Conservation (phyloP, 2,113 vertebrate genomes). For the Sula dactylatra region DNA sequence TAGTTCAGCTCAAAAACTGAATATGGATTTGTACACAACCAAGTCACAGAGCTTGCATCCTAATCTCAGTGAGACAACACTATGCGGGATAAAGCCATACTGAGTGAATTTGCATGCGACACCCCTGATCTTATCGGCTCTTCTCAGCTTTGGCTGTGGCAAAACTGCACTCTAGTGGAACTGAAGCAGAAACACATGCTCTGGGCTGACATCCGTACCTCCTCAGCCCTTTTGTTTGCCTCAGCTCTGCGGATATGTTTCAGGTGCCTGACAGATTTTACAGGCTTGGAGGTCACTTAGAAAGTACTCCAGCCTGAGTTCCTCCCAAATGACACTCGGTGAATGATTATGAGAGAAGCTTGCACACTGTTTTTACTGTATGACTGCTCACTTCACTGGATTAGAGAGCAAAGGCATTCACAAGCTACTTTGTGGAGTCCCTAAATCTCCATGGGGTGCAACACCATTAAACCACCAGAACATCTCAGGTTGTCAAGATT, state of each 20-base stretch:
- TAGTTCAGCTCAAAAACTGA: background rate
- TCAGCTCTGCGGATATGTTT: background rate
- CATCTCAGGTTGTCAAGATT: background rate
- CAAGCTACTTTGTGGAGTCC: rapidly evolving
- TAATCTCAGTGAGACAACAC: background rate
- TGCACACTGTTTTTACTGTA: rapidly evolving
- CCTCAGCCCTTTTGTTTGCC: too few species aligned
- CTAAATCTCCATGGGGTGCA: background rate
- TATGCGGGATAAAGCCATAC: background rate
- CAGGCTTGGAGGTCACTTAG: background rate
- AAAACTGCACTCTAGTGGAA: conserved; percentile 50
- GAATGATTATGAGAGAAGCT: too few species aligned
- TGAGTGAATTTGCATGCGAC: background rate
- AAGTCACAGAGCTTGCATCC: background rate
- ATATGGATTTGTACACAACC: background rate
- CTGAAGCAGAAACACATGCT: background rate
- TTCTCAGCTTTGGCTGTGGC: background rate
- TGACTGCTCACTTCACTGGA: background rate
- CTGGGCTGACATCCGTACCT: background rate
- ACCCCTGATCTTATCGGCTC: background rate
- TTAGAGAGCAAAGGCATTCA: background rate
- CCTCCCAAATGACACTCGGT: too few species aligned
- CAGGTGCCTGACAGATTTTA: background rate
- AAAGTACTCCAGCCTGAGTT: background rate
- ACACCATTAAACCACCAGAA: background rate